Evolutionary conservation across 2,888 invertebrate genomes (phyloP).

Genomic region (Platycnemis pennipes): DNA sequence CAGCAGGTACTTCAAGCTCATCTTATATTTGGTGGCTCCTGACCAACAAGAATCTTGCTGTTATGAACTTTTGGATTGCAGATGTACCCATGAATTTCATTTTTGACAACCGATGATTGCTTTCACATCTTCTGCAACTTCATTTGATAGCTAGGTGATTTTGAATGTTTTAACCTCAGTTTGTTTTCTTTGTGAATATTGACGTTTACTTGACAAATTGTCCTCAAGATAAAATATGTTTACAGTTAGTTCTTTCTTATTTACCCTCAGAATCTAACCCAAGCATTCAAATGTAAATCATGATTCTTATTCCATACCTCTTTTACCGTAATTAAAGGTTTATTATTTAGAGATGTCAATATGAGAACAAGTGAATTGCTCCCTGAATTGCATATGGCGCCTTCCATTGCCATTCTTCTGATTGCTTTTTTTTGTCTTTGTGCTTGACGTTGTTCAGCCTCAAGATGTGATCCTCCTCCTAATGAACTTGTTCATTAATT

Average conservation of each 20-base stretch:
- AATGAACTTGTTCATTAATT: too few relatives aligned
- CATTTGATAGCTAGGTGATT: neutral
- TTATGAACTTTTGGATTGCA: neutral
- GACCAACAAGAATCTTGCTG: neutral
- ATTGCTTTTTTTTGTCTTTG: too few relatives aligned
- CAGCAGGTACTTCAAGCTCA: neutral
- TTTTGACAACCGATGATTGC: neutral
- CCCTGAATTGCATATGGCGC: too few relatives aligned
- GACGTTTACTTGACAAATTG: neutral
- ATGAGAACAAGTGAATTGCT: too few relatives aligned
- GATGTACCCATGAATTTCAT: neutral
- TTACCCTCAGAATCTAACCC: neutral
- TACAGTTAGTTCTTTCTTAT: neutral
- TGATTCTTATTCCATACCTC: too few relatives aligned
- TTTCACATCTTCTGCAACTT: neutral
- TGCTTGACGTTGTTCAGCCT: too few relatives aligned
- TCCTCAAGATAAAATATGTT: neutral
- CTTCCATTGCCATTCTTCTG: too few relatives aligned
- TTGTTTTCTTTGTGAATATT: neutral
- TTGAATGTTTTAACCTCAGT: neutral
- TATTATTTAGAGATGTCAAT: too few relatives aligned
- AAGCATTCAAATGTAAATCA: too few relatives aligned
- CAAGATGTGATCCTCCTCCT: too few relatives aligned
- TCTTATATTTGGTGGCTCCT: neutral
- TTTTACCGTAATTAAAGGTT: too few relatives aligned